Conservation (phyloP, 2,797 vertebrate species). For the Scarus forsteni region DNA sequence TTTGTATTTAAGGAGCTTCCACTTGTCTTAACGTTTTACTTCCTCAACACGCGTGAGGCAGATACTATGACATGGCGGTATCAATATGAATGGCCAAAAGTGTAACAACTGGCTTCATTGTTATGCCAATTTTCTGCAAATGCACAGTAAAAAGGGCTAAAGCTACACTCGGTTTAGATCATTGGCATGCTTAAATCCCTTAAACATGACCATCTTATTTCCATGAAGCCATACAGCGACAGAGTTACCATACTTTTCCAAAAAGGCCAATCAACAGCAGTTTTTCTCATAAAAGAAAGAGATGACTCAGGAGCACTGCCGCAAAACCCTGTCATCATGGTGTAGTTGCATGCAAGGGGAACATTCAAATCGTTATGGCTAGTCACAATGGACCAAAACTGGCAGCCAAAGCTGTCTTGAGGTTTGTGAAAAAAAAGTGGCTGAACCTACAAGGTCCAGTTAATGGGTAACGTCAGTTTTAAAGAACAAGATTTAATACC, state of each 20-base stretch:
- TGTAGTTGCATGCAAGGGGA: neutral
- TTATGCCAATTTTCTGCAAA: too few relatives aligned
- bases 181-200: neutral
- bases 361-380: neutral
- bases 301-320: neutral
- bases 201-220: slow-evolving; percentile 14
- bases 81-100: too few relatives aligned
- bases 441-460: neutral
- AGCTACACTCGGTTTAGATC: neutral
- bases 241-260: neutral
- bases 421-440: neutral
- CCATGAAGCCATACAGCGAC: neutral
- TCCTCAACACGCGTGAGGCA: too few relatives aligned
- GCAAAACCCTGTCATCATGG: slow-evolving; percentile 1
- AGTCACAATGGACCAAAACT: slow-evolving; percentile 8
- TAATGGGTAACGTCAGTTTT: neutral
- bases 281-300: neutral
- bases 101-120: too few relatives aligned
- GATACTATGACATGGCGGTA: too few relatives aligned
- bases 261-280: neutral
- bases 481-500: slow-evolving; percentile 1
- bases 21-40: too few relatives aligned
- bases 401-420: neutral
- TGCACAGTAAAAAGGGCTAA: too few relatives aligned
- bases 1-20: too few relatives aligned